Evolutionary conservation across 2,797 vertebrate genomes (phyloP).

Genomic region (Lates japonicus): DNA sequence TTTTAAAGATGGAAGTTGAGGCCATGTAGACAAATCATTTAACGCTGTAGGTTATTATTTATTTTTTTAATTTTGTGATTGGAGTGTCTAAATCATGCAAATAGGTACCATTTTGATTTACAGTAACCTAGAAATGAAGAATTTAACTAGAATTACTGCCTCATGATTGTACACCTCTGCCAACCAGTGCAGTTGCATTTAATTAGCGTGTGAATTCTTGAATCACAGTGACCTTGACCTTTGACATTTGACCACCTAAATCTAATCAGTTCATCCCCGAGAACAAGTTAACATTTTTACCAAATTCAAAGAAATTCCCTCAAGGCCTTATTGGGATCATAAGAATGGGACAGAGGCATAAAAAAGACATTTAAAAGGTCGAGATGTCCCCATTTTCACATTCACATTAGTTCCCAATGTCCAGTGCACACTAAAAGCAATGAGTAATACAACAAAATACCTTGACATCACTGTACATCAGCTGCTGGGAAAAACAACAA

Average conservation of each 20-base stretch:
- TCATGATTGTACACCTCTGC: too few species aligned
- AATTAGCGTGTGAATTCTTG: too few species aligned
- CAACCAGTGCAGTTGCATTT: too few species aligned
- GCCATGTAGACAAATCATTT: slow-evolving; percentile 17
- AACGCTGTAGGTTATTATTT: slow-evolving; percentile 17
- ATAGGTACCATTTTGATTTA: neutral
- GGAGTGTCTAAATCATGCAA: neutral
- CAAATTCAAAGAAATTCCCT: too few species aligned
- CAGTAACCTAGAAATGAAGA: neutral
- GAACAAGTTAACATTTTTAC: too few species aligned
- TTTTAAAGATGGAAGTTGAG: slow-evolving; percentile 12
- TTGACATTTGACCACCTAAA: too few species aligned
- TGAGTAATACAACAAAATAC: neutral
- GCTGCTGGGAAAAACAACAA: neutral
- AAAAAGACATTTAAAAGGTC: neutral
- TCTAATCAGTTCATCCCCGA: too few species aligned
- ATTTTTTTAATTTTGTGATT: slow-evolving; percentile 25
- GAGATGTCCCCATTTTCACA: neutral
- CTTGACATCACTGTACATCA: too few species aligned
- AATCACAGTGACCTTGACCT: too few species aligned
- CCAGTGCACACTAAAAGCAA: neutral
- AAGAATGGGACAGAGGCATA: too few species aligned
- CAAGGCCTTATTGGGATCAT: too few species aligned
- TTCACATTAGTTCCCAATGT: neutral
- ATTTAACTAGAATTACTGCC: too few species aligned